Conservation (phyloP, 2,113 vertebrate genomes). For the Vidua macroura region DNA sequence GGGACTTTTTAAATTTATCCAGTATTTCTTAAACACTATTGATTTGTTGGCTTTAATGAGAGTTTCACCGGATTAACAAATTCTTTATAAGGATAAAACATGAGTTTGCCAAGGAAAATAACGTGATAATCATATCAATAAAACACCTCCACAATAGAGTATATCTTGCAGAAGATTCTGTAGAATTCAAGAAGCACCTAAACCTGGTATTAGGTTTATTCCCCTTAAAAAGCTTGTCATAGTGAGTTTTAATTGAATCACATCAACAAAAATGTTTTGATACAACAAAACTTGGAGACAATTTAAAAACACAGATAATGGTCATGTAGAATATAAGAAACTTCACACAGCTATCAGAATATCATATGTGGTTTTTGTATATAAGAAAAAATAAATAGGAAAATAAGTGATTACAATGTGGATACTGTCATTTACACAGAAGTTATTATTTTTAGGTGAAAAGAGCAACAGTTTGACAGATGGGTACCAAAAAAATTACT, state of each 20-base stretch:
- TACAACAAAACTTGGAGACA: background rate
- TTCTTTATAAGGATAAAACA: background rate
- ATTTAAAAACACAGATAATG: background rate
- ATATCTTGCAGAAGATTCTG: background rate
- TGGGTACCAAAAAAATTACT: background rate
- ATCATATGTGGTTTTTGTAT: background rate
- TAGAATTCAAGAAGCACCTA: background rate
- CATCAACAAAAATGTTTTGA: background rate
- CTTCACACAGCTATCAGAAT: background rate
- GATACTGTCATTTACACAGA: background rate
- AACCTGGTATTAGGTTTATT: background rate
- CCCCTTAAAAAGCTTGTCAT: background rate
- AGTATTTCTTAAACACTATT: background rate
- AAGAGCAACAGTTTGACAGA: background rate
- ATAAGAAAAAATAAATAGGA: background rate
- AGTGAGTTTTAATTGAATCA: background rate
- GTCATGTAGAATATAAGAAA: background rate
- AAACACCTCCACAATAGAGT: background rate
- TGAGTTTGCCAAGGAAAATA: background rate
- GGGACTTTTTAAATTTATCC: background rate
- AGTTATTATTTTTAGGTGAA: background rate
- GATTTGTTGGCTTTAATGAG: background rate
- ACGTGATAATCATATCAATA: background rate
- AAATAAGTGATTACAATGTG: background rate
- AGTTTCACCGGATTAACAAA: background rate